These are phyloP conservation scores for Drosophila picticornis DNA, from an alignment of 2,888 invertebrate genomes.

Conservation along the genomic window DNA sequence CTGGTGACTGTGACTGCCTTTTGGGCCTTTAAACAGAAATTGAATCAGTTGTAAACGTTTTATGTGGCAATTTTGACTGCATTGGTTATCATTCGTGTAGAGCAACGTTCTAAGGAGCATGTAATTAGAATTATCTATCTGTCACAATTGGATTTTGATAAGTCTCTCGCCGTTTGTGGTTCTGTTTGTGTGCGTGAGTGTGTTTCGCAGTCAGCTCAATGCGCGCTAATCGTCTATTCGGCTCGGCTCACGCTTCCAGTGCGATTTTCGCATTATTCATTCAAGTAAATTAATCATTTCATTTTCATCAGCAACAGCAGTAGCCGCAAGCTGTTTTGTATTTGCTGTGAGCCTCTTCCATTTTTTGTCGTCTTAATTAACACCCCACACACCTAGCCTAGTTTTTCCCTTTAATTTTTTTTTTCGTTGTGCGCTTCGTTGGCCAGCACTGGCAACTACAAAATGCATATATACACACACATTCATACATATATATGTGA, in stretches of 20 bases:
- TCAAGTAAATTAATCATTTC: constrained; percentile 65
- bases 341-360: constrained; percentile 35
- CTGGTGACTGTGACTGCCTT: constrained; percentile 56
- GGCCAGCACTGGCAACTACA: constrained; percentile 44
- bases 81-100: constrained; percentile 7
- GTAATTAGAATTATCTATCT: constrained; percentile 11
- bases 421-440: constrained; percentile 54
- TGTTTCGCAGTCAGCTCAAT: constrained; percentile 41
- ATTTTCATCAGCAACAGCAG: constrained; percentile 35
- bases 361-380: constrained; percentile 61
- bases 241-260: constrained; percentile 47
- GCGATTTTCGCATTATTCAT: constrained; percentile 59
- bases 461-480: constrained; percentile 14
- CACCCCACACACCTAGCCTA: constrained; percentile 54
- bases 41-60: constrained; percentile 31
- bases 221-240: constrained; percentile 56
- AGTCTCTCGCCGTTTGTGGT: constrained; percentile 22
- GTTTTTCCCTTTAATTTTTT: constrained; percentile 33
- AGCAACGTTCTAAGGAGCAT: constrained; percentile 2
- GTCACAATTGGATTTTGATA: constrained; percentile 41
- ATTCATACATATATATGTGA: constrained; percentile 3
- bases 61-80: constrained; percentile 16
- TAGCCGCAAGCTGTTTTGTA: constrained; percentile 36
- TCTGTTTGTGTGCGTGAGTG: constrained; percentile 16
- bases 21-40: constrained; percentile 34